These are phyloP conservation scores for Alosa sapidissima DNA, from an alignment of 2,797 vertebrate genomes.

Conservation along the genomic window DNA sequence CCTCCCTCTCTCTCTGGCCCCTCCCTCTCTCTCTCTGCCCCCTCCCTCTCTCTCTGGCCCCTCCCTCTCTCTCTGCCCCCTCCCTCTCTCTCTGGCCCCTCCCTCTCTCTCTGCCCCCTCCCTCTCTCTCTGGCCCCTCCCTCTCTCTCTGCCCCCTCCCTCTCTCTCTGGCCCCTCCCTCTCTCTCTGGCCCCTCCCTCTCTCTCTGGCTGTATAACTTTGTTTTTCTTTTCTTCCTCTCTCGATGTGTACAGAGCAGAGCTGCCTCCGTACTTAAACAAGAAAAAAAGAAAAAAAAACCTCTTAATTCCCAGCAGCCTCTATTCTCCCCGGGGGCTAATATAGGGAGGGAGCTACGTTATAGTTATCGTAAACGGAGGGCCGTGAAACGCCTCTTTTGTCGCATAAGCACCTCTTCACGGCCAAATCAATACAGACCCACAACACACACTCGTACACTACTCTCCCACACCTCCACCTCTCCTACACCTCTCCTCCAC, in stretches of 20 bases:
- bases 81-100: neutral
- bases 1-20: too few relatives aligned
- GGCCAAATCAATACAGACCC: constrained; percentile 74
- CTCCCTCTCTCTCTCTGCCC: neutral
- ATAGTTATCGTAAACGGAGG: constrained; percentile 77
- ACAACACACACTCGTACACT: constrained; percentile 34
- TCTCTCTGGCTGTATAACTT: neutral
- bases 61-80: neutral
- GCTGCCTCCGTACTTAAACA: neutral
- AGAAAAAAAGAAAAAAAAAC: neutral
- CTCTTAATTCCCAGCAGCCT: neutral
- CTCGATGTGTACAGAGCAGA: neutral
- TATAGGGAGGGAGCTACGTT: constrained; percentile 16
- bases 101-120: too few relatives aligned
- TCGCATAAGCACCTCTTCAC: constrained; percentile 77
- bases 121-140: neutral
- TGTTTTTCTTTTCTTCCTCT: neutral
- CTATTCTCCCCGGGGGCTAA: neutral
- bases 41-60: too few relatives aligned
- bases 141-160: too few relatives aligned
- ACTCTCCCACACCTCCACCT: too few relatives aligned
- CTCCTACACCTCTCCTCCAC: too few relatives aligned
- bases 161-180: too few relatives aligned
- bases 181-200: neutral
- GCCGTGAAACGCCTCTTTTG: constrained; percentile 69